Conservation (phyloP, 1,140 invertebrate species). For the Dryas iulia region DNA sequence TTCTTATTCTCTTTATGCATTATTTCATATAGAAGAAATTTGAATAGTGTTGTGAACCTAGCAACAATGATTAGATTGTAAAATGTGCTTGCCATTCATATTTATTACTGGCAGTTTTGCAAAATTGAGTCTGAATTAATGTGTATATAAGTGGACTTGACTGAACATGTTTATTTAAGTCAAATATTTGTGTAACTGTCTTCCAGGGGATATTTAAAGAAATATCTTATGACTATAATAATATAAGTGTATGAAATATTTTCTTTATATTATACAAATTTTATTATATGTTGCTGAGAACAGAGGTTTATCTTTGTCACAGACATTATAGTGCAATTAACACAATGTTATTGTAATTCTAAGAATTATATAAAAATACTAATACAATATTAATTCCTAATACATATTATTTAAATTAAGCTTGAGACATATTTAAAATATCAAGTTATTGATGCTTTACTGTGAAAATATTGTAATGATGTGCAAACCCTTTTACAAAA, state of each 20-base stretch:
- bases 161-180: constrained; percentile 34
- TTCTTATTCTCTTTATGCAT: neutral
- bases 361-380: constrained; percentile 19
- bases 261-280: constrained; percentile 36
- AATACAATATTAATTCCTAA: neutral
- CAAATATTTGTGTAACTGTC: constrained; percentile 44
- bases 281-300: constrained; percentile 51
- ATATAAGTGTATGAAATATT: constrained; percentile 17
- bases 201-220: constrained; percentile 56
- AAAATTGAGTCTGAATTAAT: constrained; percentile 32
- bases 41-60: neutral
- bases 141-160: constrained; percentile 34
- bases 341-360: constrained; percentile 23
- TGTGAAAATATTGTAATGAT: neutral
- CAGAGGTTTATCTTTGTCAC: constrained; percentile 53
- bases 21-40: neutral
- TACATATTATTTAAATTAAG: neutral
- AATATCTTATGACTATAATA: constrained; percentile 24
- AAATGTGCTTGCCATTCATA: constrained; percentile 35
- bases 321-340: constrained; percentile 52
- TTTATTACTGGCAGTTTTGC: constrained; percentile 29
- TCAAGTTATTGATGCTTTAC: neutral
- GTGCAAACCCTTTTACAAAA: neutral
- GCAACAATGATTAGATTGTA: neutral
- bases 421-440: neutral